Conservation (phyloP, 2,797 vertebrate genomes). For the Macropodus opercularis region DNA sequence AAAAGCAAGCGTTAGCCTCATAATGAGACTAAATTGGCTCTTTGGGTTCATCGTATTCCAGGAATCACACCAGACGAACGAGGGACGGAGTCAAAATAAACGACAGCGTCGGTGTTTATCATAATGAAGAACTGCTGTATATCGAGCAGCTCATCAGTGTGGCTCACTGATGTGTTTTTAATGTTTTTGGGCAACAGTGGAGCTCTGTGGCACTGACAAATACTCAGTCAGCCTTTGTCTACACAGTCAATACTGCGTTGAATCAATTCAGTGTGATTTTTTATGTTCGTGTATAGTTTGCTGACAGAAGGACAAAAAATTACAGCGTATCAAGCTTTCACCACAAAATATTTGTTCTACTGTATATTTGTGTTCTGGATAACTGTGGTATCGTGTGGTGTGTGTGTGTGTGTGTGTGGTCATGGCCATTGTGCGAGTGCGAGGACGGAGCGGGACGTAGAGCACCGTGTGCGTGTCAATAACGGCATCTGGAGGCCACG, state of each 20-base stretch:
- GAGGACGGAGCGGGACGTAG: constrained; percentile 46
- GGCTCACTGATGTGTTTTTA: too few species aligned
- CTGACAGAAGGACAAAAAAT: not conserved
- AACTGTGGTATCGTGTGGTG: constrained; percentile 32
- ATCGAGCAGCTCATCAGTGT: too few species aligned
- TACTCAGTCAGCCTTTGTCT: too few species aligned
- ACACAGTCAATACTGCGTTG: too few species aligned
- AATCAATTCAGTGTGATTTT: too few species aligned
- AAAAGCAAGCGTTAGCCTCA: not conserved
- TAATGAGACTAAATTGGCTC: not conserved
- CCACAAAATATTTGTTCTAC: constrained; percentile 12
- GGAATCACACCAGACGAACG: too few species aligned
- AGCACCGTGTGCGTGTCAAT: constrained; percentile 49
- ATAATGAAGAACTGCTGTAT: too few species aligned
- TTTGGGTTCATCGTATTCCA: not conserved
- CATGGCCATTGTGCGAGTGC: constrained; percentile 12
- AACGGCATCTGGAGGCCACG: constrained; percentile 62
- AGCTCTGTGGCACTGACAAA: too few species aligned
- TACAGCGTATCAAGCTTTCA: not conserved
- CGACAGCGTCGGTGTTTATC: too few species aligned
- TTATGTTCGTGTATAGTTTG: too few species aligned
- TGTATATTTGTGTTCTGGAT: constrained; percentile 14
- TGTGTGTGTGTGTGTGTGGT: constrained; percentile 19
- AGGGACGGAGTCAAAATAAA: too few species aligned
- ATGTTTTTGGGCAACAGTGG: too few species aligned